Evolutionary conservation across 92 coral and sea anemone genomes (phyloP).

Genomic region (Palythoa heliodiscus): DNA sequence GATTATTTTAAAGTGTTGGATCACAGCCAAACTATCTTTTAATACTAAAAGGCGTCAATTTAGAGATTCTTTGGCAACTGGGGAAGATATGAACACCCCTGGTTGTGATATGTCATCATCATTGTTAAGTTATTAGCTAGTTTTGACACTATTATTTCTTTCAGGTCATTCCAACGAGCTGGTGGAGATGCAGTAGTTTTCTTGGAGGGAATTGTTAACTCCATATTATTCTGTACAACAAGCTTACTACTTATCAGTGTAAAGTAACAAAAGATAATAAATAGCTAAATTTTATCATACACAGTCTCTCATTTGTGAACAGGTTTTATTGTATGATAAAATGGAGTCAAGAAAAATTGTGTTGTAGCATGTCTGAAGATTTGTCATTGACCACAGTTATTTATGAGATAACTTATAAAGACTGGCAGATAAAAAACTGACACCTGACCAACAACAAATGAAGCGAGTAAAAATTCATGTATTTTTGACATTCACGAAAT

Average conservation of each 20-base stretch:
- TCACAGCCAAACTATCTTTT: too few species aligned
- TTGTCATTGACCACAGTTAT: too few species aligned
- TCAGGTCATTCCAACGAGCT: not conserved
- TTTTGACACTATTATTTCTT: not conserved
- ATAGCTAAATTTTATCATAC: not conserved
- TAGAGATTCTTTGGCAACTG: not conserved
- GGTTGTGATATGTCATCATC: too few species aligned
- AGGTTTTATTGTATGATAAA: not conserved
- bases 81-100: too few species aligned
- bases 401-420: too few species aligned
- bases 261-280: not conserved
- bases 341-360: not conserved
- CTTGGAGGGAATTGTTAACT: not conserved
- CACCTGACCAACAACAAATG: too few species aligned
- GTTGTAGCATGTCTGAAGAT: not conserved
- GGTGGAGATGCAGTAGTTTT: not conserved
- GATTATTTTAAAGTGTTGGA: too few species aligned
- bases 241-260: not conserved
- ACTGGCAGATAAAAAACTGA: too few species aligned
- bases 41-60: too few species aligned
- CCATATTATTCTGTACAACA: not conserved
- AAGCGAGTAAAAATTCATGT: too few species aligned
- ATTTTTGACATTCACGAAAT: too few species aligned
- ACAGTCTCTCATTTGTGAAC: not conserved
- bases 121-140: not conserved